phyloP scores from a whole-genome alignment of 2,888 invertebrate genomes.

The Rhimphoctona megacephalus region DNA sequence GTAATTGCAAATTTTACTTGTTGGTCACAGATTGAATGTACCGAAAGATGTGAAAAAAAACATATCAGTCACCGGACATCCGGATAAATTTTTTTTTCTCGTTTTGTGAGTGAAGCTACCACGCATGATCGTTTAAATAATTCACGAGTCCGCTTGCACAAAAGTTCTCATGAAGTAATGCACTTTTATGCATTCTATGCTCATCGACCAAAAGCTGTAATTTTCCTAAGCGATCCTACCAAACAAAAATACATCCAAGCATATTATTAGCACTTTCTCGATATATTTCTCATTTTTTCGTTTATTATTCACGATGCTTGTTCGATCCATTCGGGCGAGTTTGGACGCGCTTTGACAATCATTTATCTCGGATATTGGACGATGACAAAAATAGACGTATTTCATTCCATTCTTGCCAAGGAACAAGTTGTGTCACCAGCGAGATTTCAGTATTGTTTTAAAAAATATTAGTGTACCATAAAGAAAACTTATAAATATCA shows the following conservation, averaged over 20 bases:
- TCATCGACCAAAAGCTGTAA: neutral
- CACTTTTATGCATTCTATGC: neutral
- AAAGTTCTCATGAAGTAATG: conserved; percentile 23
- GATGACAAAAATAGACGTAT: too few relatives aligned
- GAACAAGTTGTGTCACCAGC: too few relatives aligned
- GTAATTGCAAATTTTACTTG: neutral
- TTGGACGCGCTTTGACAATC: too few relatives aligned
- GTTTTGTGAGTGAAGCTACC: neutral
- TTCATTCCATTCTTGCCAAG: too few relatives aligned
- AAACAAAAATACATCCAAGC: neutral
- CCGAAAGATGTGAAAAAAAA: neutral
- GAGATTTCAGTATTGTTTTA: too few relatives aligned
- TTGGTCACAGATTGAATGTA: neutral
- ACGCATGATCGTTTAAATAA: conserved; percentile 45
- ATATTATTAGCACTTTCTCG: conserved; percentile 16
- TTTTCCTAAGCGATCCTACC: neutral
- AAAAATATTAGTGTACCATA: too few relatives aligned
- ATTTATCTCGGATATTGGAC: too few relatives aligned
- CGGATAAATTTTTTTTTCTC: conserved; percentile 1
- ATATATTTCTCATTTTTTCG: neutral
- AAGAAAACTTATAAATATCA: too few relatives aligned
- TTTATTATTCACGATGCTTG: conserved; percentile 3
- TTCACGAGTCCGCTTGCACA: conserved; percentile 21
- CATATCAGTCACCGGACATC: neutral
- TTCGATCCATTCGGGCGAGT: too few relatives aligned